Evolutionary conservation across 2,888 invertebrate genomes (phyloP).

Genomic region (Drosophila fungiperda): DNA sequence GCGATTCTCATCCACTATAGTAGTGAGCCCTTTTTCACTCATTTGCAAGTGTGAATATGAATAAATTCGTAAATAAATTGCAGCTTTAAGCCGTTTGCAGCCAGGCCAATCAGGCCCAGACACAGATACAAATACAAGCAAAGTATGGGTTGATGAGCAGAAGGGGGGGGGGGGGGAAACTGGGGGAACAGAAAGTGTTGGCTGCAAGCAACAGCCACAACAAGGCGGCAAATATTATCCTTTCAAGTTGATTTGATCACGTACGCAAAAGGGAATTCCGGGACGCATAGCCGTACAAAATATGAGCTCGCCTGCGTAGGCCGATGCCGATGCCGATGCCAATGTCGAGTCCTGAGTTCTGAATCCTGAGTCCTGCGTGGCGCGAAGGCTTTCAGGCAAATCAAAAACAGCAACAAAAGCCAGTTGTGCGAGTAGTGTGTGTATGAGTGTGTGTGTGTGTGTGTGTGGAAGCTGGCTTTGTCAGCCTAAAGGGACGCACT

Average conservation of each 20-base stretch:
- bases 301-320: slow-evolving; percentile 67
- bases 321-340: slow-evolving; percentile 21
- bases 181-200: slow-evolving; percentile 2
- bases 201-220: slow-evolving; percentile 47
- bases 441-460: slow-evolving; percentile 24
- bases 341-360: slow-evolving; percentile 15
- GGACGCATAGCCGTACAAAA: slow-evolving; percentile 75
- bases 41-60: slow-evolving; percentile 82
- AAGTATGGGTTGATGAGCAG: slow-evolving; percentile 12
- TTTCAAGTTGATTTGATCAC: slow-evolving; percentile 86
- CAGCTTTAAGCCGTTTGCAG: slow-evolving; percentile 71
- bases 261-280: slow-evolving; percentile 83
- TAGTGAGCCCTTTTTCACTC: slow-evolving; percentile 59
- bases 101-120: slow-evolving; percentile 62
- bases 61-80: slow-evolving; percentile 80
- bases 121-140: slow-evolving; percentile 21
- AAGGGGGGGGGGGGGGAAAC: neutral
- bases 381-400: slow-evolving; percentile 78
- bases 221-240: slow-evolving; percentile 82
- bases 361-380: slow-evolving; percentile 36
- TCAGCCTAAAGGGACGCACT: slow-evolving; percentile 78
- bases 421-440: slow-evolving; percentile 45
- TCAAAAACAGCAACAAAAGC: slow-evolving; percentile 79
- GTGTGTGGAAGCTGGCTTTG: slow-evolving; percentile 27
- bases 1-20: slow-evolving; percentile 26